These are phyloP conservation scores for Drosophila gaucha DNA, from an alignment of 2,888 invertebrate species.

Conservation along the genomic window DNA sequence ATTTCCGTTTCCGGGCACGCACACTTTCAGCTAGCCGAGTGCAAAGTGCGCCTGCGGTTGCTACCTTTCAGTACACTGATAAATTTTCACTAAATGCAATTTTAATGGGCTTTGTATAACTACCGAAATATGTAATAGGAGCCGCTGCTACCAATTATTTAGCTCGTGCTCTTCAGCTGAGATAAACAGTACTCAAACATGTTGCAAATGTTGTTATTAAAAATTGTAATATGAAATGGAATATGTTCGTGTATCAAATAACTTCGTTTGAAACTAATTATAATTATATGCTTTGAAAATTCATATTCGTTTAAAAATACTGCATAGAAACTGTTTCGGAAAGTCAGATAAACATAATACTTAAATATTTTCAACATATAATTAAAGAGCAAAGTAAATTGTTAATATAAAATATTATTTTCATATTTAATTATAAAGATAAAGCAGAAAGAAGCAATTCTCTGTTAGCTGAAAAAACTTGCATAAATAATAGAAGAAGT, in stretches of 20 bases:
- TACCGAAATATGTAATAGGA: slow-evolving; percentile 42
- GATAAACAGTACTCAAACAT: slow-evolving; percentile 34
- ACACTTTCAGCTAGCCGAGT: slow-evolving; percentile 52
- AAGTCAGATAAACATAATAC: not conserved
- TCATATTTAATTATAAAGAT: no score
- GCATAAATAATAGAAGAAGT: no score
- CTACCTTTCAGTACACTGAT: slow-evolving; percentile 67
- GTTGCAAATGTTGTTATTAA: not conserved
- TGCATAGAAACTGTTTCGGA: no score
- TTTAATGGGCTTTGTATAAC: slow-evolving; percentile 68
- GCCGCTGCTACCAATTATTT: slow-evolving; percentile 10
- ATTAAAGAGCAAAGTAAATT: not conserved
- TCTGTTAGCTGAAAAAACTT: no score
- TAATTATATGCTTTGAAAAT: not conserved
- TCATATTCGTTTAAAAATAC: no score
- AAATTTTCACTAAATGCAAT: slow-evolving; percentile 78
- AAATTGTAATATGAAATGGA: slow-evolving; percentile 1
- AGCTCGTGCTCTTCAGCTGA: slow-evolving; percentile 24
- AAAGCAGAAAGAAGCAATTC: no score
- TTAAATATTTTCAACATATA: not conserved
- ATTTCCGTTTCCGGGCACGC: slow-evolving; percentile 79
- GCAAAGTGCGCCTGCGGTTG: slow-evolving; percentile 72
- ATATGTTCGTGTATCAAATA: slow-evolving; percentile 1
- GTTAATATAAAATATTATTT: not conserved
- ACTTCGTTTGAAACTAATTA: slow-evolving; percentile 1